Evolutionary conservation across 2,113 vertebrate genomes (phyloP), one percentile per base, ranked within the genome.

Genomic region (Rostratula benghalensis): DNA sequence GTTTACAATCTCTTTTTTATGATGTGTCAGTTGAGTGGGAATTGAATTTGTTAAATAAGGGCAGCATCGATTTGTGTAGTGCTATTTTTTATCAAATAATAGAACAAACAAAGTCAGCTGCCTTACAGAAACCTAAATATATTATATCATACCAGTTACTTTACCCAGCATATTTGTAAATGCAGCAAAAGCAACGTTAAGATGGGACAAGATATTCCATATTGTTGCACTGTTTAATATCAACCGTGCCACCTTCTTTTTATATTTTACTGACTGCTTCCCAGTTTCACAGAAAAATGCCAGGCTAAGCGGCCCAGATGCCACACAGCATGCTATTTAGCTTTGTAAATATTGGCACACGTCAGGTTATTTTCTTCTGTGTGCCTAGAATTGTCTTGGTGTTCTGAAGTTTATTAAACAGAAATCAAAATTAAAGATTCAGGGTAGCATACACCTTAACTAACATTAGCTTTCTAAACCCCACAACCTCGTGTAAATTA

Each of bases 1-100:
- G 68, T 56, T 93, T 87, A 81, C 64, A 87, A 35, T 89, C 71
- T 59, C 28, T 78, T 91, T 90, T 78, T 75, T 21, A 91, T 91
- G 28, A 76, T 56, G 12, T 43, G 73, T 73, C 46, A 70, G 31
- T 78, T 89, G 64, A 84, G 50, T 59, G n/a, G 75, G 51, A 81
- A 83, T 81, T 80, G 17, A 93, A 81, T 74, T 87, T 87, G 28
- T 81, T 93, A 82, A 89, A 56, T 84, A 87, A 91, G 24, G 35
- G 68, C 54, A 77, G 43, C 73, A 70, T 12, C 84, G 83, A 87
- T 89, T 91, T 96, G 41, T 85, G 35, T 78, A 63, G n/a, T 68
- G 57, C 48, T 86, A 16, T 64, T 83, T 87, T 93, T 94, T 86
- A 86, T 86, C 59, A 91, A 83, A 74, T 79, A 50, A 54, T 71